Conservation (phyloP, 2,797 vertebrate genomes). For the Micropoecilia bifurca region DNA sequence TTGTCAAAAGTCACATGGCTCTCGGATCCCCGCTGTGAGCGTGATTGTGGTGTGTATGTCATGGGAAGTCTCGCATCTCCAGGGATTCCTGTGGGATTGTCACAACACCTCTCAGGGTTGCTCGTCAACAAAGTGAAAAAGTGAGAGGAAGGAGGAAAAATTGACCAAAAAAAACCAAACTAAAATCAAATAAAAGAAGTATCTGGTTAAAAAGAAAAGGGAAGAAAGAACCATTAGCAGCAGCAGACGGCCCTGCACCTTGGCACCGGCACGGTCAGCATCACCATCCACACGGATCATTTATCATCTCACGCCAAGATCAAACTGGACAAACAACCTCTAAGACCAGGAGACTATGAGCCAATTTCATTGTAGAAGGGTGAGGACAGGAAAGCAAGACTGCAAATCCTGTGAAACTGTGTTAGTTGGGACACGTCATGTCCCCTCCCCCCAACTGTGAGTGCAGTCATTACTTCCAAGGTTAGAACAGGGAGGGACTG, state of each 20-base stretch:
- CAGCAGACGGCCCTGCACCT: conserved; percentile 46
- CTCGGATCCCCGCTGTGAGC: conserved; percentile 46
- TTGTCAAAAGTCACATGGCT: conserved; percentile 62
- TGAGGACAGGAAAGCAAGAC: conserved; percentile 55
- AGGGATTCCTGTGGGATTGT: conserved; percentile 52
- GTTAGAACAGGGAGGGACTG: conserved; percentile 44
- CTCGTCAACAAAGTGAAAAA: conserved; percentile 22
- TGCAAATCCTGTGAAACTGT: conserved; percentile 44
- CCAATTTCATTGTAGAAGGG: conserved; percentile 59
- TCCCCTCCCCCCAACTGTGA: conserved; percentile 60
- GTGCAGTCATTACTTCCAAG: conserved; percentile 66
- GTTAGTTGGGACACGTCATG: conserved; percentile 43
- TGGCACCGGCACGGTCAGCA: conserved; percentile 54
- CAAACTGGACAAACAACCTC: conserved; percentile 72
- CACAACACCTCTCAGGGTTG: conserved; percentile 48
- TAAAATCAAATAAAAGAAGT: neutral
- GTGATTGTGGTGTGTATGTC: conserved; percentile 50
- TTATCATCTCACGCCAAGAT: conserved; percentile 68
- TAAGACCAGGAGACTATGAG: conserved; percentile 57
- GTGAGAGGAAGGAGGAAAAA: conserved; percentile 6
- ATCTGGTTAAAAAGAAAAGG: conserved; percentile 17
- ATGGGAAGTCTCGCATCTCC: conserved; percentile 39
- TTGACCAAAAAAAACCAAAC: conserved; percentile 34
- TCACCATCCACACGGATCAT: conserved; percentile 59
- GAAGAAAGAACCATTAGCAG: conserved; percentile 25